Evolutionary conservation across 2,888 invertebrate genomes (phyloP).

Genomic region (Lepidochrysops patricia): DNA sequence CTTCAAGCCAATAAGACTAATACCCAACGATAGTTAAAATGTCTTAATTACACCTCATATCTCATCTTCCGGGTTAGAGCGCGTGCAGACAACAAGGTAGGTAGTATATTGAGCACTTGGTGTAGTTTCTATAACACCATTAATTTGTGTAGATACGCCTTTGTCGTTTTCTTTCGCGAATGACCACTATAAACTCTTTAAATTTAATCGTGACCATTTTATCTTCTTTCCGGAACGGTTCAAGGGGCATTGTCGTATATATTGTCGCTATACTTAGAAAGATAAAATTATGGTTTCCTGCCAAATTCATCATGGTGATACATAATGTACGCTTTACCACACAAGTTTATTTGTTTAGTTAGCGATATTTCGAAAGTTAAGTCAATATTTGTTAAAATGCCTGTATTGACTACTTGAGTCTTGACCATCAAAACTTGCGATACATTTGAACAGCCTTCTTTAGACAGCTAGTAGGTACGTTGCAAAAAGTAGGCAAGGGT

Average conservation of each 20-base stretch:
- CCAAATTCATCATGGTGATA: neutral
- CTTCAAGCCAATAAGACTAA: neutral
- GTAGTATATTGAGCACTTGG: no score
- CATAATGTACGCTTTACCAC: neutral
- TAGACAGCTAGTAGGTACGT: no score
- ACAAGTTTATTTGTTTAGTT: neutral
- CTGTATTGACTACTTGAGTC: neutral
- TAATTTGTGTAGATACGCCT: no score
- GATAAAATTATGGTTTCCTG: constrained; percentile 2
- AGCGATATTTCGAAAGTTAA: neutral
- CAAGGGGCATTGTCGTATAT: no score
- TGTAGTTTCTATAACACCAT: no score
- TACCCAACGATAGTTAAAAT: neutral
- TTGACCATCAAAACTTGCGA: no score
- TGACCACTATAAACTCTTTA: no score
- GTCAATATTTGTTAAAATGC: neutral
- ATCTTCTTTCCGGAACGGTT: no score
- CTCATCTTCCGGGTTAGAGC: neutral
- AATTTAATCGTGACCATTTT: no score
- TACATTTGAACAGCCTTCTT: neutral
- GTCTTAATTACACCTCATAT: neutral
- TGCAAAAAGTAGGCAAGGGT: no score
- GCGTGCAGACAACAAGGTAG: neutral
- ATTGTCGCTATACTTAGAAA: no score
- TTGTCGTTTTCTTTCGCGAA: no score